phyloP scores from a whole-genome alignment of 2,888 invertebrate species.

The Lordiphosa andalusiaca region DNA sequence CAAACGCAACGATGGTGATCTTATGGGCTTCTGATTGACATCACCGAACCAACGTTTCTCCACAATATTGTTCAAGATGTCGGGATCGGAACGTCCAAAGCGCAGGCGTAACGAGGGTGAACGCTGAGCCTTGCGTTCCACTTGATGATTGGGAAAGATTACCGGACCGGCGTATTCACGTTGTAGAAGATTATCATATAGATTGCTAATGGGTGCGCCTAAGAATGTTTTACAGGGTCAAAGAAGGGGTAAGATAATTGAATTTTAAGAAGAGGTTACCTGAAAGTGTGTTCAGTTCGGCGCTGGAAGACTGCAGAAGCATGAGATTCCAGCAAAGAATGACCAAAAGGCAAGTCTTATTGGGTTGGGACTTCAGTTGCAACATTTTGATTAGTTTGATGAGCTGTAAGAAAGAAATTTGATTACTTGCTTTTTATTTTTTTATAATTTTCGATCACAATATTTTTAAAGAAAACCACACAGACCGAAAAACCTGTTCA shows the following conservation, averaged over 20 bases:
- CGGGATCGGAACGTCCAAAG: constrained; percentile 88
- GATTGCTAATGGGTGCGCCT: constrained; percentile 70
- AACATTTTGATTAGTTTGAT: constrained; percentile 42
- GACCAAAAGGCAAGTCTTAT: constrained; percentile 44
- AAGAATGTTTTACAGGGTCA: background rate
- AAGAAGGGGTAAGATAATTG: no score
- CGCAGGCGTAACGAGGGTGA: constrained; percentile 88
- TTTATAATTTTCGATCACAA: no score
- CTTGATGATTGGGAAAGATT: constrained; percentile 82
- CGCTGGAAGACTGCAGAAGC: constrained; percentile 44
- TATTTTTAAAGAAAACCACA: no score
- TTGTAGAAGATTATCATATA: constrained; percentile 79
- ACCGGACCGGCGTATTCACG: constrained; percentile 80
- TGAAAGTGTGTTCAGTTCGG: constrained; percentile 44
- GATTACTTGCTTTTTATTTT: no score
- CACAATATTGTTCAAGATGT: constrained; percentile 70
- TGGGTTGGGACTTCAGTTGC: constrained; percentile 39
- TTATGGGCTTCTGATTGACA: constrained; percentile 85
- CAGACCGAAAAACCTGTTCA: no score
- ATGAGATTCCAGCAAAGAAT: constrained; percentile 41
- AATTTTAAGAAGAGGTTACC: constrained; percentile 9
- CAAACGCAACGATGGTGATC: constrained; percentile 88
- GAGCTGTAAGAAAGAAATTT: background rate
- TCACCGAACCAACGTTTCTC: constrained; percentile 81
- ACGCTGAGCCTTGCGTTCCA: constrained; percentile 89